phyloP scores from a whole-genome alignment of 1,140 invertebrate species.

The Contarinia nasturtii region DNA sequence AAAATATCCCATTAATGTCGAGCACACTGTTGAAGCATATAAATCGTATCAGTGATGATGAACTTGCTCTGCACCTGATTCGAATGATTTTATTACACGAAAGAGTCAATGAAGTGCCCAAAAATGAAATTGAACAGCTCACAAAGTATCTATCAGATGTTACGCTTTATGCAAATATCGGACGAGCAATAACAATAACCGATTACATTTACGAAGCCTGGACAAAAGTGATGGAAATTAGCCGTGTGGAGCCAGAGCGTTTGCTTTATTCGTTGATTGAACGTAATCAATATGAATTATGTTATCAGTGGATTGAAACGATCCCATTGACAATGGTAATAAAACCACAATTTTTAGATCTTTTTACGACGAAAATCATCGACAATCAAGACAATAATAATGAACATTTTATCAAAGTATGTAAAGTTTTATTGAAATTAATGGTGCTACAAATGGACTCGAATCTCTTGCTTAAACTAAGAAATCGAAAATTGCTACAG shows the following conservation, averaged over 20 bases:
- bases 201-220: slow-evolving; percentile 10
- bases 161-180: slow-evolving; percentile 25
- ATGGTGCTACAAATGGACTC: slow-evolving; percentile 37
- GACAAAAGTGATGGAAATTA: slow-evolving; percentile 25
- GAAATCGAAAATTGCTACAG: slow-evolving; percentile 36
- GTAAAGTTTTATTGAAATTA: slow-evolving; percentile 22
- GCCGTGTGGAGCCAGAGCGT: slow-evolving; percentile 23
- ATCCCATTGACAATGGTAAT: slow-evolving; percentile 26
- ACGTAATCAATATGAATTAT: slow-evolving; percentile 33
- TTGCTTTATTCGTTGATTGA: slow-evolving; percentile 27
- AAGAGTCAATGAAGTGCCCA: slow-evolving; percentile 15
- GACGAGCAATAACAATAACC: slow-evolving; percentile 21
- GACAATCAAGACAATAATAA: slow-evolving; percentile 21
- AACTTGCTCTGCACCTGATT: slow-evolving; percentile 16
- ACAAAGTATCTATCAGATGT: slow-evolving; percentile 26
- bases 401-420: slow-evolving; percentile 20
- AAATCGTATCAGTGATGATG: slow-evolving; percentile 14
- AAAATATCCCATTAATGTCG: slow-evolving; percentile 15
- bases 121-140: slow-evolving; percentile 12
- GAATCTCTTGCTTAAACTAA: slow-evolving; percentile 36
- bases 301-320: slow-evolving; percentile 38
- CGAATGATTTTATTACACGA: slow-evolving; percentile 15
- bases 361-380: slow-evolving; percentile 24
- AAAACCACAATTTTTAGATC: slow-evolving; percentile 23
- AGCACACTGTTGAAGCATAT: slow-evolving; percentile 21